Evolutionary conservation across 1,140 invertebrate species (phyloP).

Genomic region (Luehdorfia chinensis): DNA sequence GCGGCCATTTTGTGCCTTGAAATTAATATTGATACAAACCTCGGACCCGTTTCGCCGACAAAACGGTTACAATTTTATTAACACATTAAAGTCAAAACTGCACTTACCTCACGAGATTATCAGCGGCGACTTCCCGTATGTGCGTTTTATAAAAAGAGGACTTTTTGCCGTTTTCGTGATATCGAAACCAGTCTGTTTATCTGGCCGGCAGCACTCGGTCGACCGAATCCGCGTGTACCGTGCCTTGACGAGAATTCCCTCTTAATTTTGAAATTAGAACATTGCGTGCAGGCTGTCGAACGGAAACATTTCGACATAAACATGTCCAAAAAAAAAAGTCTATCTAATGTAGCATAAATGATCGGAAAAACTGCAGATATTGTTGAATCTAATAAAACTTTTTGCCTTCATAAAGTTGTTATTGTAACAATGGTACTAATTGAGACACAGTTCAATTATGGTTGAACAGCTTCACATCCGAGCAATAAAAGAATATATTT

Average conservation of each 20-base stretch:
- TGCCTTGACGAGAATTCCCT: conserved; percentile 36
- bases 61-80: conserved; percentile 75
- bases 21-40: conserved; percentile 29
- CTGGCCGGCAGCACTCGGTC: conserved; percentile 42
- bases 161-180: conserved; percentile 55
- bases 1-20: conserved; percentile 16
- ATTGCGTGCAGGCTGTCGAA: conserved; percentile 20
- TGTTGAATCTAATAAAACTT: neutral
- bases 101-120: conserved; percentile 70
- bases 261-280: conserved; percentile 45
- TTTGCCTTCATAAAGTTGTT: neutral
- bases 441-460: neutral
- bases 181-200: conserved; percentile 69
- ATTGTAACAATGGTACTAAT: conserved; percentile 1
- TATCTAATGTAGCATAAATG: neutral
- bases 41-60: conserved; percentile 48
- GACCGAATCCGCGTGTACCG: conserved; percentile 27
- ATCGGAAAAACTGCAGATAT: too few relatives aligned
- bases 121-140: conserved; percentile 61
- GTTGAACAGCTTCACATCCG: neutral
- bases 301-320: conserved; percentile 5
- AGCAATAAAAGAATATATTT: conserved; percentile 11
- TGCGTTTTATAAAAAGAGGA: conserved; percentile 48
- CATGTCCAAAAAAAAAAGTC: neutral
- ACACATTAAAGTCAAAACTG: conserved; percentile 75